A percentile compares a stretch with the other conserved stretches of the same genome.
Evolutionary conservation across 2,797 vertebrate genomes (phyloP).

Genomic region (Kryptolebias ocellatus): DNA sequence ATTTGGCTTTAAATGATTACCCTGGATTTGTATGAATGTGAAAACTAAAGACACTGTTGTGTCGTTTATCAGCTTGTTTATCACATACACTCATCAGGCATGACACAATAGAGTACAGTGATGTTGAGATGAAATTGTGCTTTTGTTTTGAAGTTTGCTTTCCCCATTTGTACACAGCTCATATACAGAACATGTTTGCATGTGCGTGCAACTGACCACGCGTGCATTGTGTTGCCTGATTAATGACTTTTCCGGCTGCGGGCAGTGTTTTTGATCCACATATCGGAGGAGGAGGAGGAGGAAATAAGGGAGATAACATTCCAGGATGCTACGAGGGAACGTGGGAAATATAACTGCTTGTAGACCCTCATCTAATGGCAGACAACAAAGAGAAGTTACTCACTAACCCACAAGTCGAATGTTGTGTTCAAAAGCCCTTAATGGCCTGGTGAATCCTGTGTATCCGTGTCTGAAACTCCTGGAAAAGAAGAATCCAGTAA

Average conservation of each 20-base stretch:
- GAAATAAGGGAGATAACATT: constrained; percentile 74
- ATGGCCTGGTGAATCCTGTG: constrained; percentile 20
- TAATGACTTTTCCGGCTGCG: constrained; percentile 74
- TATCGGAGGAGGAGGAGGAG: constrained; percentile 78
- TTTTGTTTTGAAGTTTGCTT: not conserved
- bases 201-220: constrained; percentile 15
- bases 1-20: not conserved
- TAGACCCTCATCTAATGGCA: constrained; percentile 41
- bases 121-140: not conserved
- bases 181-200: constrained; percentile 6
- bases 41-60: not conserved
- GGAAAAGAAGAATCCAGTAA: no score
- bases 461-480: no score
- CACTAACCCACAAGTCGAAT: constrained; percentile 52
- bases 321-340: constrained; percentile 73
- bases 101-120: not conserved
- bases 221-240: constrained; percentile 63
- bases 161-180: constrained; percentile 10
- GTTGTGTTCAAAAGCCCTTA: constrained; percentile 38
- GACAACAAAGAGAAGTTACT: constrained; percentile 65
- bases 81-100: not conserved
- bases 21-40: not conserved
- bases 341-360: constrained; percentile 68
- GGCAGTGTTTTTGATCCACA: constrained; percentile 71
- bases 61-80: not conserved